Conservation (phyloP, 2,888 invertebrate species). For the Drosophila basisetae region DNA sequence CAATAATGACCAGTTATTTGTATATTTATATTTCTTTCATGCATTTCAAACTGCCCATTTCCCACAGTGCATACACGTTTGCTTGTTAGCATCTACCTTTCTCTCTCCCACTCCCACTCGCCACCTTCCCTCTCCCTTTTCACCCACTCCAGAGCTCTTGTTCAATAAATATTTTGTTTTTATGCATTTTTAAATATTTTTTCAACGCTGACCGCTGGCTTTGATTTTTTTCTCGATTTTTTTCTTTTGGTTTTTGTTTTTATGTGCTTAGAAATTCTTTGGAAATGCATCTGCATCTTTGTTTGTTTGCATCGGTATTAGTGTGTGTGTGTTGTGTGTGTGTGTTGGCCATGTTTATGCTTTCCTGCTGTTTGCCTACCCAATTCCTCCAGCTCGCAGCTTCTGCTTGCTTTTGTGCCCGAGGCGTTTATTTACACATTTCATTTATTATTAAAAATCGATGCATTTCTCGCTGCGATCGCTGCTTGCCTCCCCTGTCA, state of each 20-base stretch:
- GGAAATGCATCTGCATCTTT: constrained; percentile 70
- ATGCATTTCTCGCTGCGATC: constrained; percentile 24
- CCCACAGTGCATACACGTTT: constrained; percentile 18
- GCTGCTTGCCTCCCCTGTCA: neutral
- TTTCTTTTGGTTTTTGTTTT: constrained; percentile 33
- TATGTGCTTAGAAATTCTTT: constrained; percentile 79
- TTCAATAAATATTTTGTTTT: constrained; percentile 82
- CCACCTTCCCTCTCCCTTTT: neutral
- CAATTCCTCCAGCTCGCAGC: constrained; percentile 58
- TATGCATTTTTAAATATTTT: constrained; percentile 81
- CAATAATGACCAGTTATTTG: neutral
- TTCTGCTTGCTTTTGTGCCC: constrained; percentile 22
- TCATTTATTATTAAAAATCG: constrained; percentile 77
- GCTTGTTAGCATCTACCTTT: constrained; percentile 62
- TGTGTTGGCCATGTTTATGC: constrained; percentile 72
- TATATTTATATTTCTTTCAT: rapidly evolving
- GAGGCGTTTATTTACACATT: constrained; percentile 74
- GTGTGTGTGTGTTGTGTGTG: constrained; percentile 47
- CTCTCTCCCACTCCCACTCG: constrained; percentile 1
- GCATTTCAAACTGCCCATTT: neutral
- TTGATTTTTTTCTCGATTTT: constrained; percentile 45
- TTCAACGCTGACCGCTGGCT: constrained; percentile 65
- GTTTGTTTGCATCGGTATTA: constrained; percentile 33
- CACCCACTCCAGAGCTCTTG: constrained; percentile 1
- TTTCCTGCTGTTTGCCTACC: constrained; percentile 78